phyloP scores from a whole-genome alignment of 2,113 vertebrate species.

The Aegotheles bennettii region DNA sequence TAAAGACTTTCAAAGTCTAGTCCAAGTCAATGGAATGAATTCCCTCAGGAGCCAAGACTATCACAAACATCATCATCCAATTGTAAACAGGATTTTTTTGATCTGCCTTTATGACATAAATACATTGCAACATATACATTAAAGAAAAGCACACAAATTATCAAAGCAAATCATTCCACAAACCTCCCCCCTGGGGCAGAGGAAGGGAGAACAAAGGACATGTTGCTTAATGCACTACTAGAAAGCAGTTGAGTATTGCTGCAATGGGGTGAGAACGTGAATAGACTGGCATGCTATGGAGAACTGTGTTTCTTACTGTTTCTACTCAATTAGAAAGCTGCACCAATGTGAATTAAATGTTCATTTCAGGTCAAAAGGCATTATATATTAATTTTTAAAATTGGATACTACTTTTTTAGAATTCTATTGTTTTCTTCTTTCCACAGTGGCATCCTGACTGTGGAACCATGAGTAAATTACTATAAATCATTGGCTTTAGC shows the following conservation, averaged over 20 bases:
- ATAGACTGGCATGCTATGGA: neutral
- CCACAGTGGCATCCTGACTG: neutral
- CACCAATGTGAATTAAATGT: neutral
- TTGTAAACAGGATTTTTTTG: constrained; percentile 33
- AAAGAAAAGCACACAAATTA: constrained; percentile 34
- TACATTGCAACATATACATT: constrained; percentile 37
- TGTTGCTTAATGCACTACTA: constrained; percentile 22
- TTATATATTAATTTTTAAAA: neutral
- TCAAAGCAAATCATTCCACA: constrained; percentile 19
- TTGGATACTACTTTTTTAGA: neutral
- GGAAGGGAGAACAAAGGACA: constrained; percentile 25
- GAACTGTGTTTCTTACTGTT: neutral
- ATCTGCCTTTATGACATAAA: constrained; percentile 33
- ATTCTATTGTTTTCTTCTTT: constrained; percentile 2
- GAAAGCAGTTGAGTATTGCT: neutral
- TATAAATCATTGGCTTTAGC: neutral
- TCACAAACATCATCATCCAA: neutral
- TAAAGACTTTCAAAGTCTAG: neutral
- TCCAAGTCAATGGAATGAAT: constrained; percentile 2
- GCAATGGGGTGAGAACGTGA: neutral
- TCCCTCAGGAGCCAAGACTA: constrained; percentile 21
- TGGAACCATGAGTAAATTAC: neutral
- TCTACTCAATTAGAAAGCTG: neutral
- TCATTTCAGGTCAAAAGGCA: neutral
- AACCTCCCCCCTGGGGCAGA: constrained; percentile 27